Base-by-base conservation (phyloP, 2,797 vertebrate species). In the Adrianichthys oophorus region DNA sequence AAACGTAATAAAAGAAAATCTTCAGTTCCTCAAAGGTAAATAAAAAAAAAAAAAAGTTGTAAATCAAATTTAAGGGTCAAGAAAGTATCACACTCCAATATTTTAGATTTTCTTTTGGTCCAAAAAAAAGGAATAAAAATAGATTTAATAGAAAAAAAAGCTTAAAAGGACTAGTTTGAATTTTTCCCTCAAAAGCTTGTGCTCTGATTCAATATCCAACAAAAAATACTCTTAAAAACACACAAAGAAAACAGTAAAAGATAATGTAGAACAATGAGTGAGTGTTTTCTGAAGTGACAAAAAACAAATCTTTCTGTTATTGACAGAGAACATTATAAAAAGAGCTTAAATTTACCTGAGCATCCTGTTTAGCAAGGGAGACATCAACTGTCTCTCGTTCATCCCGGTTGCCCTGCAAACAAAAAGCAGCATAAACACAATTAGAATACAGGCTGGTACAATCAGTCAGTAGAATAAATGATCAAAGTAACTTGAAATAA, bases 341-440 rank as follows among this genome's bases (percentile, higher is more conserved):
- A 40, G 4, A 6, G 49, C 45, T 6, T 0, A 46, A 26, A 49
- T 2, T 86, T 85, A 99, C 98, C 95, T 99, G 97, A 57, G 92
- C 97, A 76, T 99, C 98, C 79, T 93, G 95, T 80, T 98, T 94
- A 54, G 95, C 96, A 44, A 95, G 15, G 29, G 94, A 85, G 83
- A 97, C 87, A 72, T 99, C 95, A 75, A 98, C 94, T 10, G 60
- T 86, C 64, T 89, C 90, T 54, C 93, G 92, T 87, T 98, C 96
- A 68, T 98, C 94, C 49, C 97, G 92, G 82, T 95, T 98, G 52
- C 98, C 97, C 98, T 99, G 69, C 14, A 62, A 60, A 52, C 1
- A 74, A 1, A 59, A 41, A 60, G 40, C 40, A 21, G 16, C 47
- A 48, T 3, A 48, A 50, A 42, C 3, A 6, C 24, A 4, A 26